Percentiles rank a stretch among this genome's conserved stretches.
phyloP scores from a whole-genome alignment of 2,888 invertebrate species.

The Trimorus sp. region DNA sequence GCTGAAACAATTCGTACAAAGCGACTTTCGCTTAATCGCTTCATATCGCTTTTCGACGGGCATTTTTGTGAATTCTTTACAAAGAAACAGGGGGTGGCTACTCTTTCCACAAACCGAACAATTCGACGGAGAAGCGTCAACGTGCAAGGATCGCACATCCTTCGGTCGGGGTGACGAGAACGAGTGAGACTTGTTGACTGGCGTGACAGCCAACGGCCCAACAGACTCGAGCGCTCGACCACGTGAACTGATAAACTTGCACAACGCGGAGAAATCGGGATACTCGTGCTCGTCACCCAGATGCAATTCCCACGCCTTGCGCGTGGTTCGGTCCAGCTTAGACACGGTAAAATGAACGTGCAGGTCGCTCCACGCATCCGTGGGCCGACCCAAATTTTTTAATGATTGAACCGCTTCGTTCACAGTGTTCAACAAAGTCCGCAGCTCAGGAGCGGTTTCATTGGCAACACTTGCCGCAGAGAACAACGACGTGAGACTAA shows the following conservation, averaged over 20 bases:
- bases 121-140: background rate
- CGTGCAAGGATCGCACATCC: background rate
- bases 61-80: background rate
- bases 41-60: background rate
- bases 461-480: background rate
- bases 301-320: constrained; percentile 11
- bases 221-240: background rate
- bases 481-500: background rate
- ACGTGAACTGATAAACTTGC: background rate
- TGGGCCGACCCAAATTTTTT: background rate
- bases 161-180: background rate
- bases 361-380: background rate
- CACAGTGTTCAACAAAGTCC: background rate
- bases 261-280: background rate
- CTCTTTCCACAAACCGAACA: background rate
- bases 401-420: background rate
- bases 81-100: background rate
- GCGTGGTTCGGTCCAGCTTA: background rate
- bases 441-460: background rate
- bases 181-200: background rate
- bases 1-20: background rate
- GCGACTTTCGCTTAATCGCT: background rate
- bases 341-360: background rate
- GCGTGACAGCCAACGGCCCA: too few species aligned
- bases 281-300: background rate